These are phyloP conservation scores for Antrozous pallidus DNA, from an alignment of 2,797 vertebrate species.

Conservation along the genomic window DNA sequence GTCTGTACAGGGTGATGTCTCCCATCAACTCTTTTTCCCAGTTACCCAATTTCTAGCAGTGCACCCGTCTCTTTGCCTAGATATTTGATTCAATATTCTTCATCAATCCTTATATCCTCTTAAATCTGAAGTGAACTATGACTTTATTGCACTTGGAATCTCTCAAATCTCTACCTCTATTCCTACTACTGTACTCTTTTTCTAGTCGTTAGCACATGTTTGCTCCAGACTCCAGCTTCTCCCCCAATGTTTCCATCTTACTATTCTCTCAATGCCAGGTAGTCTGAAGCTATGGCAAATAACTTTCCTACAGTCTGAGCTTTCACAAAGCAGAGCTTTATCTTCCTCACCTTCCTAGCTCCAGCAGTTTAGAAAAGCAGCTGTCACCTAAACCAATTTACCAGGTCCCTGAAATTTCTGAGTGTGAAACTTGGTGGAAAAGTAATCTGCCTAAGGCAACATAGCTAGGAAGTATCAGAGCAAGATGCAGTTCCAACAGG, in stretches of 20 bases:
- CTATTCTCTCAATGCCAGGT: background rate
- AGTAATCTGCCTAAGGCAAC: background rate
- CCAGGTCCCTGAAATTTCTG: background rate
- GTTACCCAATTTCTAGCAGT: background rate
- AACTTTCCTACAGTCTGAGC: background rate
- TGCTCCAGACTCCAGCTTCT: background rate
- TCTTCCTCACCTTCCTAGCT: background rate
- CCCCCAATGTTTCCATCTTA: background rate
- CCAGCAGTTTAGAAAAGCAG: background rate
- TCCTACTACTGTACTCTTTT: background rate
- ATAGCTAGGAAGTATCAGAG: background rate
- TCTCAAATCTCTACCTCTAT: background rate
- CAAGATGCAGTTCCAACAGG: background rate
- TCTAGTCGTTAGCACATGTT: background rate
- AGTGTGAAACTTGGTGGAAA: background rate
- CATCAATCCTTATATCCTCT: background rate
- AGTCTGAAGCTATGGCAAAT: background rate
- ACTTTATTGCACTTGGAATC: background rate
- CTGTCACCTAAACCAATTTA: background rate
- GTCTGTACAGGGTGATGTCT: background rate
- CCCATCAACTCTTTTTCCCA: background rate
- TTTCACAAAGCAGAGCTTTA: background rate
- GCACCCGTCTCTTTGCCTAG: background rate
- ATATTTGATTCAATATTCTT: constrained; percentile 34
- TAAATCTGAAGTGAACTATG: background rate